Conservation (phyloP, 2,113 vertebrate species). For the Pseudonaja textilis region DNA sequence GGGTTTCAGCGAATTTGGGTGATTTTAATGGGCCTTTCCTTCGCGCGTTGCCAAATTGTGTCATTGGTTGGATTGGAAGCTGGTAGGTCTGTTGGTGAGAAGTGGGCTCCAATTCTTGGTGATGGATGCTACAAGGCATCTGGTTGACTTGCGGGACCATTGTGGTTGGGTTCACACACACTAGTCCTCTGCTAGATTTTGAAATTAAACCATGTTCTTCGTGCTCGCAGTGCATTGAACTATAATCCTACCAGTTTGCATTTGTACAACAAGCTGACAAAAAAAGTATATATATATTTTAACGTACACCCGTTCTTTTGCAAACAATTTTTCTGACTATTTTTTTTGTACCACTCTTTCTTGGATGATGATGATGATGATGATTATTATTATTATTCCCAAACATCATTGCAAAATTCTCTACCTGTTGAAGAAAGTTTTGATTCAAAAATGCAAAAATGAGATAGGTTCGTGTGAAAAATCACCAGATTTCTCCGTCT, state of each 20-base stretch:
- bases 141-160: background rate
- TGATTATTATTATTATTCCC: background rate
- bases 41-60: rapidly evolving
- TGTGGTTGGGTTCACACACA: background rate
- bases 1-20: background rate
- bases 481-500: background rate
- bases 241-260: background rate
- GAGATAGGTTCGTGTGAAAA: background rate
- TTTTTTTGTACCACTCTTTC: background rate
- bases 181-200: background rate
- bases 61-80: background rate
- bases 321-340: background rate
- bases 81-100: slow-evolving; percentile 32
- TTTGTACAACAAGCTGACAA: background rate
- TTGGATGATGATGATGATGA: background rate
- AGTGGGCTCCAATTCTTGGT: background rate
- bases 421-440: background rate
- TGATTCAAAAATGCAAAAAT: background rate
- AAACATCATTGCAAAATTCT: background rate
- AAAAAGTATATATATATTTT: background rate
- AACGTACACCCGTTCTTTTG: background rate
- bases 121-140: background rate
- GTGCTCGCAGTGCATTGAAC: background rate
- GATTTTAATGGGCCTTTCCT: background rate
- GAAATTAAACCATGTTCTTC: background rate